Evolutionary conservation across 2,888 invertebrate species (phyloP).

Genomic region (Villa cingulata): DNA sequence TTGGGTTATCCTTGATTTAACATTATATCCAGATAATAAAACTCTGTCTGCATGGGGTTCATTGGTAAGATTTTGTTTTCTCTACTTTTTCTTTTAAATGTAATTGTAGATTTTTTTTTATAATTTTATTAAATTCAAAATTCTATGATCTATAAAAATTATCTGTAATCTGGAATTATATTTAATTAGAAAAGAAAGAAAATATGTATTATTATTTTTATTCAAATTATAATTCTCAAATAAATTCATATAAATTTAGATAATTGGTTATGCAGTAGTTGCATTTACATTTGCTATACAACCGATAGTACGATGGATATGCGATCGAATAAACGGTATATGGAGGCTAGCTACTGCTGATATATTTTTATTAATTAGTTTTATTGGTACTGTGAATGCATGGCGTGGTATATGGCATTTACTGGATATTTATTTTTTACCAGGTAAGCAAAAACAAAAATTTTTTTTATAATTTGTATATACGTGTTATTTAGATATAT

Average conservation of each 20-base stretch:
- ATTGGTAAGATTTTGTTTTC: constrained; percentile 46
- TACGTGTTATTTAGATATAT: too few relatives aligned
- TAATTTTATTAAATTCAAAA: too few relatives aligned
- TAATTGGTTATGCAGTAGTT: constrained; percentile 59
- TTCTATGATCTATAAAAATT: too few relatives aligned
- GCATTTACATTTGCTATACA: constrained; percentile 60
- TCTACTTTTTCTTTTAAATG: too few relatives aligned
- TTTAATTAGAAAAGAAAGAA: not conserved
- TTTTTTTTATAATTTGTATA: constrained; percentile 1
- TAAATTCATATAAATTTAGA: constrained; percentile 19
- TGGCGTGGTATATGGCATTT: constrained; percentile 81
- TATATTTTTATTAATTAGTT: constrained; percentile 59
- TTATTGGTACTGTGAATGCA: constrained; percentile 71
- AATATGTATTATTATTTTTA: not conserved
- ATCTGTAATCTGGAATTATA: too few relatives aligned
- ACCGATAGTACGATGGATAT: constrained; percentile 56
- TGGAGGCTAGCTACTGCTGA: constrained; percentile 59
- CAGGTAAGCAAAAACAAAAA: constrained; percentile 49
- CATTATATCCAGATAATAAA: constrained; percentile 57
- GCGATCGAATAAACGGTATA: constrained; percentile 52
- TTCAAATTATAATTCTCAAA: too few relatives aligned
- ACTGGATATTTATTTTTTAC: constrained; percentile 63
- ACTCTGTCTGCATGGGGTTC: constrained; percentile 62
- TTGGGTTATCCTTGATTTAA: constrained; percentile 69
- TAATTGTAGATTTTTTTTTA: too few relatives aligned